Evolutionary conservation across 2,888 invertebrate species (phyloP), one percentile per base, ranked within the genome.

Genomic region (Cepaea hortensis): DNA sequence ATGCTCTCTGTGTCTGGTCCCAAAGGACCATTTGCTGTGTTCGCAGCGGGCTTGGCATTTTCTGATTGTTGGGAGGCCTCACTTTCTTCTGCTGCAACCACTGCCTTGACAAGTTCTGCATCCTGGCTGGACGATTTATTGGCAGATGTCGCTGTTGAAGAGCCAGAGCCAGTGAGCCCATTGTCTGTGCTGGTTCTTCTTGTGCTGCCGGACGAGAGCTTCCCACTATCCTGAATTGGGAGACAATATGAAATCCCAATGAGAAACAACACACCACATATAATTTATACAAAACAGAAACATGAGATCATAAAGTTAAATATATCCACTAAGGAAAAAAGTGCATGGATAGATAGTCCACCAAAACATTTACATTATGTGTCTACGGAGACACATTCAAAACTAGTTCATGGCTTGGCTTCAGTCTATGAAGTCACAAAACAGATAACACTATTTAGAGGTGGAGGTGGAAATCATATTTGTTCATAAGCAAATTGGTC

Each of bases 91-190:
- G 85, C 89, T 50, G 68, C 75, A 61, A 85, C 61, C 72, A 73
- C 85, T 83, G 88, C 87, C 68, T 81, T 86, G 48, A 81, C 50
- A 20, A 84, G 84, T 11, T 89, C 88, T 11, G 89, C 35, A 55
- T 90, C 86, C 20, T 90, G 87, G 35, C 90, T 90, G 11, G 90
- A 88, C 85, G 92, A 91, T 0, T 91, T 91, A 77, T 90, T 90
- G 86, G 90, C 90, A 83, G 90, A 90, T 62, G 90, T 48, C 62
- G 90, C 81, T 3, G 61, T 23, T 0, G 77, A 77, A 23, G 55
- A 13, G 9, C 61, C 61, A 35, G 83, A 83, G 3, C 79, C 70
- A 15, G 68, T 55, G 35, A 62, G 55, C 3, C 70, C 79, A 61
- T 89, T 88, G 75, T 90, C 89, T 80, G 85, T 85, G 62, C 79